phyloP scores from a whole-genome alignment of 1,140 invertebrate species.

The Reticulitermes speratus region DNA sequence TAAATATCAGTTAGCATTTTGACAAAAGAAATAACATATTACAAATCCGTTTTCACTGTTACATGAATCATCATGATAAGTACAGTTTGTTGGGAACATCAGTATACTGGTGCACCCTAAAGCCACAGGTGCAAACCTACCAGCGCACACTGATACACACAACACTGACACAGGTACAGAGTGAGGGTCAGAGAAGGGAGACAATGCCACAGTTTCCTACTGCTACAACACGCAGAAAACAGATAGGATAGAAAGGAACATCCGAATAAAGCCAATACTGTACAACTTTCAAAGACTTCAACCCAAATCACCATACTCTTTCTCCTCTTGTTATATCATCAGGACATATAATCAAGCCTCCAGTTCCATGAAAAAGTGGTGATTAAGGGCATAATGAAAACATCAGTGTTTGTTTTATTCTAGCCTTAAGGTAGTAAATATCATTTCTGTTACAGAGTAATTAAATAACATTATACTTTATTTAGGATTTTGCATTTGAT shows the following conservation, averaged over 20 bases:
- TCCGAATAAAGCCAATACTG: not conserved
- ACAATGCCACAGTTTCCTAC: not conserved
- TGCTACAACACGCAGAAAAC: not conserved
- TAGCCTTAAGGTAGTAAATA: no score
- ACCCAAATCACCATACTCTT: not conserved
- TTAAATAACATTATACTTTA: no score
- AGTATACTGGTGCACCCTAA: not conserved
- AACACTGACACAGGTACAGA: not conserved
- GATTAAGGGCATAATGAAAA: no score
- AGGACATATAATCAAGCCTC: no score
- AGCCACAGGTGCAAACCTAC: not conserved
- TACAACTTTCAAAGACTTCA: not conserved
- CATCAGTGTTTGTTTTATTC: no score
- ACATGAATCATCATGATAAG: not conserved
- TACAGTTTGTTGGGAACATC: not conserved
- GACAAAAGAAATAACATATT: no score
- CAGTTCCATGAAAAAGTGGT: no score
- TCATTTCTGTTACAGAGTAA: no score
- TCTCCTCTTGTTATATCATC: not conserved
- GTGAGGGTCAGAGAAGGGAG: not conserved
- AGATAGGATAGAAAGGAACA: not conserved
- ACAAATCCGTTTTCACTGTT: no score
- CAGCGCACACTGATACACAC: constrained; percentile 17
- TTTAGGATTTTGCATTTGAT: no score
- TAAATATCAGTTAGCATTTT: no score